These are phyloP conservation scores for Maccullochella peelii DNA, from an alignment of 2,113 vertebrate species.

Conservation along the genomic window DNA sequence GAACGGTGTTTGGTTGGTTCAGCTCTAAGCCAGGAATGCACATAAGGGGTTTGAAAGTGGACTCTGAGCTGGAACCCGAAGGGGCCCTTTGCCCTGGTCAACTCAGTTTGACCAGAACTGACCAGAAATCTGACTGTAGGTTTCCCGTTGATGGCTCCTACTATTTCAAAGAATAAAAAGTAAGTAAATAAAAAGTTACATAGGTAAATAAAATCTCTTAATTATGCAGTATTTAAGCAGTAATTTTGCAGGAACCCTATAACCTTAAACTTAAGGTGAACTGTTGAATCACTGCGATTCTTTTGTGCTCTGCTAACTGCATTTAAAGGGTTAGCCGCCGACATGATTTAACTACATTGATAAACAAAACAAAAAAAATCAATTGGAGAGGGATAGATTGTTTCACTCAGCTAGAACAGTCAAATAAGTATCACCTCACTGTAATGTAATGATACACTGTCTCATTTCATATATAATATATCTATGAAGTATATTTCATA, in stretches of 20 bases:
- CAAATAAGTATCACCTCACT: neutral
- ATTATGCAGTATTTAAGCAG: neutral
- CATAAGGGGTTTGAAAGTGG: conserved; percentile 54
- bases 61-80: conserved; percentile 58
- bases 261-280: neutral
- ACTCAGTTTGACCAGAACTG: neutral
- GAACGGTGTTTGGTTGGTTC: conserved; percentile 29
- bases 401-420: neutral
- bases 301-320: neutral
- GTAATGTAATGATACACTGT: neutral
- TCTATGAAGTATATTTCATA: no score
- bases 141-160: neutral
- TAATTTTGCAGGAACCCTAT: neutral
- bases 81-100: conserved; percentile 66
- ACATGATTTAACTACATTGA: neutral
- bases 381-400: neutral
- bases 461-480: conserved; percentile 4
- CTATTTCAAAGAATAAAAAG: neutral
- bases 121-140: conserved; percentile 6
- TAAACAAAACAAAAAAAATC: neutral
- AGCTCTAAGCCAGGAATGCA: conserved; percentile 71
- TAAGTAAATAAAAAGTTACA: neutral
- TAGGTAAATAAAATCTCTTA: neutral
- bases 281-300: neutral
- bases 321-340: no score